Evolutionary conservation across 1,140 invertebrate genomes (phyloP), one percentile per base, ranked within the genome.

Genomic region (Leptinotarsa texana): DNA sequence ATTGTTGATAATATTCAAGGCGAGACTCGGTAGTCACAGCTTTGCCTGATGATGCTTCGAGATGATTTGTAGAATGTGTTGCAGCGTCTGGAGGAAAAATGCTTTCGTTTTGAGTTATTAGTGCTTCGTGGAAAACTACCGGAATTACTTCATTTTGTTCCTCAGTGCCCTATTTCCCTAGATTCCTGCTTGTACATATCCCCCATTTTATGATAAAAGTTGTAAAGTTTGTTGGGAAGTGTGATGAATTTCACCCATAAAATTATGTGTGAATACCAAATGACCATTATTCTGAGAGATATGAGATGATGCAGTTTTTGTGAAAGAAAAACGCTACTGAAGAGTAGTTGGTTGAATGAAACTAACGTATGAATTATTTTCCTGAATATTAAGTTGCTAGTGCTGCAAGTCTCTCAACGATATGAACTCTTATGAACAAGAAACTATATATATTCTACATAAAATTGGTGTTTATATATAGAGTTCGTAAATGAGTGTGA

Each of bases 1-100:
- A 57, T 57, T 57, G 51, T 57, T 57, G 17, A 57, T 57, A 57
- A 57, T 57, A 57, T 57, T 57, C 51, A 57, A 57, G n/a, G 51
- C 51, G 51, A n/a, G 17, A 57, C 51, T 15, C 51, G n/a, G 51
- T 57, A 57, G 51, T 57, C 51, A 57, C 51, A 57, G 51, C 51
- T 57, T 57, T 15, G 15, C 51, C n/a, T 57, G 51, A 57, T 57
- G 51, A 57, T n/a, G 17, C 51, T 57, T 57, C 17, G 51, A 18
- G 15, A 57, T 57, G 51, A 57, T 57, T 57, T 57, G 51, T 57
- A 17, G 51, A 57, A 57, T 57, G 51, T 57, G 51, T 57, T 57
- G 51, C 6, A 57, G 51, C 51, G 51, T 57, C 51, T 57, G 51
- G 51, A 17, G 51, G 51, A 57, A 57, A 57, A 57, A 57, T 57